Base-by-base conservation (phyloP, 2,888 invertebrate species). In the Tetropium fuscum region DNA sequence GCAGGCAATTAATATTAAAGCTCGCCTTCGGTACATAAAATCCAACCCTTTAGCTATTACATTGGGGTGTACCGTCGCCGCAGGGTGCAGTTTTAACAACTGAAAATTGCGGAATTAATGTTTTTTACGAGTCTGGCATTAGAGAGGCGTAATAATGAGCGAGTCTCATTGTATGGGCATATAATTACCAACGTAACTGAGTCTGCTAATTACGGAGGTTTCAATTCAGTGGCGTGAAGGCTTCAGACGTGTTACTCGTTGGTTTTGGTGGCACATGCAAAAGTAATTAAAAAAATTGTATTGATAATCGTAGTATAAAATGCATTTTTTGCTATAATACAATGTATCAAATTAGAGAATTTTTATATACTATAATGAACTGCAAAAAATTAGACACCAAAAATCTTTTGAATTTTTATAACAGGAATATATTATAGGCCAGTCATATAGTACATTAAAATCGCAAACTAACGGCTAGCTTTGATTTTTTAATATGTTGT, bases 181-280 rank as follows among this genome's bases (percentile, higher is more conserved):
- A 32, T 19, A 30, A 53, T 53, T 53, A 27, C 8, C 32, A 30
- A 2, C 43, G 32, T 53, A 43, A 32, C 18, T n/a, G 30, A 2
- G n/a, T 7, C 7, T 47, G 19, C 19, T 34, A 10, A 34, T 34
- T 32, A 20, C 13, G 10, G 13, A 11, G 30, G 7, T 8, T 43
- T 18, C 3, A 11, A 10, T 4, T 41, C 38, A 4, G 16, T 8
- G n/a, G 7, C 4, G 19, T 7, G 18, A 19, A 20, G 3, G 8
- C 20, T 20, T 11, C n/a, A 7, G 10, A 30, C 10, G 8, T 3
- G 3, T 30, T 7, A 30, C 10, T 4, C 2, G 3, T 30, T 30
- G 10, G 2, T 10, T 10, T 30, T 30, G n/a, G n/a, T n/a, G n/a
- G n/a, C n/a, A n/a, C n/a, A n/a, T n/a, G n/a, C n/a, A n/a, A n/a